These are phyloP conservation scores for Xanthostigma xanthostigma DNA, from an alignment of 2,888 invertebrate genomes.

Conservation along the genomic window DNA sequence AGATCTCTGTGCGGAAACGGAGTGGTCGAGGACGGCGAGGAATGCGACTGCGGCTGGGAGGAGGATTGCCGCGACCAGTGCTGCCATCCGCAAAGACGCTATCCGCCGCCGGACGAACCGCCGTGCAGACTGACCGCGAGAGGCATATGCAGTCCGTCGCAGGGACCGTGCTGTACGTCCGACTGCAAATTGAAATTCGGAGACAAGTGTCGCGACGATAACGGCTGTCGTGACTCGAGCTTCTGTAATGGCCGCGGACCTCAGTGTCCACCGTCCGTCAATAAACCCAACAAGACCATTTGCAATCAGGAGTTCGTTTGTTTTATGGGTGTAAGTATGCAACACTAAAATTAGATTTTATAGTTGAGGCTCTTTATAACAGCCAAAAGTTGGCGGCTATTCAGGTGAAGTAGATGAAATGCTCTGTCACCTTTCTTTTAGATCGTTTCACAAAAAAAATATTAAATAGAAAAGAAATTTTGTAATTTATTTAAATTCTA, in stretches of 20 bases:
- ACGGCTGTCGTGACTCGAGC: slow-evolving; percentile 84
- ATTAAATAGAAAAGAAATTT: no score
- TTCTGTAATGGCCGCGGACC: slow-evolving; percentile 83
- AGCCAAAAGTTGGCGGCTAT: no score
- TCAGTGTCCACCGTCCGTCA: slow-evolving; percentile 80
- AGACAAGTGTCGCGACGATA: slow-evolving; percentile 81
- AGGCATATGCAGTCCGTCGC: slow-evolving; percentile 66
- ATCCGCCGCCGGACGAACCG: slow-evolving; percentile 59
- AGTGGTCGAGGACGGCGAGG: slow-evolving; percentile 90
- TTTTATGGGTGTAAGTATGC: slow-evolving; percentile 73
- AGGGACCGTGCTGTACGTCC: slow-evolving; percentile 90
- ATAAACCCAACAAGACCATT: slow-evolving; percentile 86
- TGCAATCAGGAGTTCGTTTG: slow-evolving; percentile 97
- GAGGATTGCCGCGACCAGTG: slow-evolving; percentile 90
- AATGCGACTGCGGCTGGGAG: slow-evolving; percentile 98
- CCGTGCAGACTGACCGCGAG: slow-evolving; percentile 77
- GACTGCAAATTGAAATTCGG: slow-evolving; percentile 74
- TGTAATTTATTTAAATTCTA: no score
- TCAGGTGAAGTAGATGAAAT: no score
- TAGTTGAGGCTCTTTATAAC: no score
- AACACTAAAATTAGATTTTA: not conserved
- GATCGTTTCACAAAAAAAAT: no score
- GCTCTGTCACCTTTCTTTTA: no score
- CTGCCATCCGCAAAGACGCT: slow-evolving; percentile 79
- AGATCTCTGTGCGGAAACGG: slow-evolving; percentile 96